A percentile compares a stretch with the other conserved stretches of the same genome.
Evolutionary conservation across 1,140 invertebrate species (phyloP).

Genomic region (Platyscapa corneri): DNA sequence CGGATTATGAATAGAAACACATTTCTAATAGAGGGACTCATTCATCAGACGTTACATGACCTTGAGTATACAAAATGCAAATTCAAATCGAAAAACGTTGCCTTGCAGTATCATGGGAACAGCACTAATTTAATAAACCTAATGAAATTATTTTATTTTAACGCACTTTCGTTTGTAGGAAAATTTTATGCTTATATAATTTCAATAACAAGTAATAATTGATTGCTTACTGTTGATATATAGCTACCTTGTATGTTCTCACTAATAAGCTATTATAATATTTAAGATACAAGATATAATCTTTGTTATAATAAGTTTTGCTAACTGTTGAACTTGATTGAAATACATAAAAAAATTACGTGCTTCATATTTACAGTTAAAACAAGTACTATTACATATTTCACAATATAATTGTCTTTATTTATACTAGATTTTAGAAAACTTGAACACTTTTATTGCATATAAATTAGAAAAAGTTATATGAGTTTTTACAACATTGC

Average conservation of each 20-base stretch:
- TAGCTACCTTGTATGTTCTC: neutral
- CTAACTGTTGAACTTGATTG: neutral
- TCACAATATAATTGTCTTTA: too few species aligned
- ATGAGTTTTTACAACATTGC: too few species aligned
- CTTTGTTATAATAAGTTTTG: too few species aligned
- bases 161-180: neutral
- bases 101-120: slow-evolving; percentile 42
- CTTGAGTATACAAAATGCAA: neutral
- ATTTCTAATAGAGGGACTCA: neutral
- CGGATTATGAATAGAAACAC: neutral
- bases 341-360: neutral
- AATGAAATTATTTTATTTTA: slow-evolving; percentile 23
- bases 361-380: neutral
- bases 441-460: too few species aligned
- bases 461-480: too few species aligned
- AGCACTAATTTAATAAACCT: slow-evolving; percentile 36
- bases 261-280: slow-evolving; percentile 15
- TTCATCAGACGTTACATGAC: too few species aligned
- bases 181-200: slow-evolving; percentile 4
- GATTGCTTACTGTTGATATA: neutral
- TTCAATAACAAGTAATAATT: neutral
- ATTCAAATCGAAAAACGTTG: neutral
- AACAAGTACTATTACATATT: neutral
- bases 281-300: neutral
- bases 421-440: too few species aligned